These are phyloP conservation scores for Ciconia nigra DNA, from an alignment of 2,797 vertebrate genomes.

Conservation along the genomic window DNA sequence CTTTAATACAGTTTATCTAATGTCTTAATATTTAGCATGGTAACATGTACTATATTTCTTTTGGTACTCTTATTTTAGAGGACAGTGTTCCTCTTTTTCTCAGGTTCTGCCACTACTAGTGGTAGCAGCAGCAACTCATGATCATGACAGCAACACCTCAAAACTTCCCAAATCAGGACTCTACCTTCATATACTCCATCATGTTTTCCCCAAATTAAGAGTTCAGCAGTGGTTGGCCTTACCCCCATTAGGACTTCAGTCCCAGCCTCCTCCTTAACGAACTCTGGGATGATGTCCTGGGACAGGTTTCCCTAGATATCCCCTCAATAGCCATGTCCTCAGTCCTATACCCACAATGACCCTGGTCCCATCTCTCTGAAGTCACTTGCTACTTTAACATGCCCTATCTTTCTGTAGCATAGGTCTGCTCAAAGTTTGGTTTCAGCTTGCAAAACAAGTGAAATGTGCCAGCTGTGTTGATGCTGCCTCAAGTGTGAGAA, in stretches of 20 bases:
- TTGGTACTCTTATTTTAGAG: not conserved
- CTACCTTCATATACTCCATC: not conserved
- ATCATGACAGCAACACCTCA: not conserved
- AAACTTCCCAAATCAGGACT: not conserved
- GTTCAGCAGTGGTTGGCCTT: not conserved
- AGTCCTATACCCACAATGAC: not conserved
- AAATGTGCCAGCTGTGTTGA: not conserved
- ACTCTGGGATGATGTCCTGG: not conserved
- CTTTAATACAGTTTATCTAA: not conserved
- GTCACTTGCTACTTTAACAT: not conserved
- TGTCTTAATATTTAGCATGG: not conserved
- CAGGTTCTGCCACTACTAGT: not conserved
- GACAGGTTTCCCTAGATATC: not conserved
- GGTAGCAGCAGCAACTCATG: not conserved
- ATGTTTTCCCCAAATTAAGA: rapidly evolving
- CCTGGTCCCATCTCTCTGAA: not conserved
- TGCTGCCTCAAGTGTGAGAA: not conserved
- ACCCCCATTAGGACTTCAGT: not conserved
- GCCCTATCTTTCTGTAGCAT: not conserved
- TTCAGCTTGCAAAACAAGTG: not conserved
- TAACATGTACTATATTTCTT: not conserved
- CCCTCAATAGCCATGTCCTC: not conserved
- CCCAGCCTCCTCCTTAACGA: not conserved
- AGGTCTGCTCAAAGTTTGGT: not conserved
- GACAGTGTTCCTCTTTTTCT: not conserved